Base-by-base conservation (phyloP, 2,113 vertebrate species). In the Pomatostomus ruficeps region DNA sequence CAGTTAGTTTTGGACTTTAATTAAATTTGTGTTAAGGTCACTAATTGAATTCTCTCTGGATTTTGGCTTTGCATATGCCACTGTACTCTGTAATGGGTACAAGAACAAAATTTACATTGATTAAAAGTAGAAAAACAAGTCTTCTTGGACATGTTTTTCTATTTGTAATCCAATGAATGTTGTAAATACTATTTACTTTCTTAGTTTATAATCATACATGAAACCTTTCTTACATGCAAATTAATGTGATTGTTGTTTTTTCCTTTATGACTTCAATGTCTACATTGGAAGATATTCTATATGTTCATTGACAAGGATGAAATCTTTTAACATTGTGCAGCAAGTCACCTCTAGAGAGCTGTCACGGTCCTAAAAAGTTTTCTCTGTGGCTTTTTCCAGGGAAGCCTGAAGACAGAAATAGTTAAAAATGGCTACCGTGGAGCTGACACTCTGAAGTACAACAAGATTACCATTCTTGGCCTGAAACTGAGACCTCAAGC, bases 371-470 rank as follows among this genome's bases (percentile, higher is more conserved):
- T 97, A 66, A 96, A 66, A 96, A 83, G 45, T 87, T 45, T 70
- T 89, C 68, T 89, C 62, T 68, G 40, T 73, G 48, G 19, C n/a
- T 52, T 85, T 92, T 93, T 88, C 52, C 71, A 97, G 97, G 94
- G 63, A 87, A 71, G 59, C 22, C 49, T 97, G 87, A 95, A 72
- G 82, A 97, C 93, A 62, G 84, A 89, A 72, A 80, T 96, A 52
- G 52, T 97, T 55, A 93, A 95, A 95, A 96, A 97, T 40, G 92
- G 82, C 73, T 97, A 96, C 67, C n/a, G 5, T 35, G 91, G 86
- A 45, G 91, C 91, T 71, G 85, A 93, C 61, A 42, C 31, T 71
- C 84, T 97, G 77, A 63, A 48, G 31, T 97, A 94, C 67, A 89
- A 85, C 63, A 92, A 79, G 67, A 42, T 97, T 57, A 90, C 89